Evolutionary conservation across 2,797 vertebrate species (phyloP).

Genomic region (Microctenopoma steveboyesi): DNA sequence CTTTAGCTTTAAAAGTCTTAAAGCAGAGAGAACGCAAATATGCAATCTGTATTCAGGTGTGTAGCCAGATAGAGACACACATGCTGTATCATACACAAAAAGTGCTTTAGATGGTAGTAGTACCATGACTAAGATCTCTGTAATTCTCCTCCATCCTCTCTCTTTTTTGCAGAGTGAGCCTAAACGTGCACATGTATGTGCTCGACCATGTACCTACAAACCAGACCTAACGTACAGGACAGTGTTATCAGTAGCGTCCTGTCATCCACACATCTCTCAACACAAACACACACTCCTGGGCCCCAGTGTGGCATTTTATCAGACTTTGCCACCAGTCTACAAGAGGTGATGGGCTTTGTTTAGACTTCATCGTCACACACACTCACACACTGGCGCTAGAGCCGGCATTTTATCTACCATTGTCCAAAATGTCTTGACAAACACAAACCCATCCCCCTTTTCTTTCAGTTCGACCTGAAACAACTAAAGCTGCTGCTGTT

Average conservation of each 20-base stretch:
- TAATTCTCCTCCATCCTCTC: too few relatives aligned
- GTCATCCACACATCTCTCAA: conserved; percentile 19
- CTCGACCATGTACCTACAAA: conserved; percentile 4
- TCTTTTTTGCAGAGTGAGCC: background rate
- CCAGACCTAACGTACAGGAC: conserved; percentile 20
- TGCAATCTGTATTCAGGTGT: too few relatives aligned
- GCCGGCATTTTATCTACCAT: conserved; percentile 26
- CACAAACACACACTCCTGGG: conserved; percentile 28
- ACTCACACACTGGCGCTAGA: conserved; percentile 9
- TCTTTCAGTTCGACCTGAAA: conserved; percentile 25
- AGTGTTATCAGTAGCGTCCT: conserved; percentile 43
- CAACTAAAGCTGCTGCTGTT: background rate
- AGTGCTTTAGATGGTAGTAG: too few relatives aligned
- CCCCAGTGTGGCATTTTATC: conserved; percentile 64
- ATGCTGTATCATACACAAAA: too few relatives aligned
- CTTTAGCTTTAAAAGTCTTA: too few relatives aligned
- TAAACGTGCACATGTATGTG: background rate
- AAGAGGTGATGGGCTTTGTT: conserved; percentile 50
- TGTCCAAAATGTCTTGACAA: conserved; percentile 22
- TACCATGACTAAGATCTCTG: too few relatives aligned
- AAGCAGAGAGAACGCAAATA: too few relatives aligned
- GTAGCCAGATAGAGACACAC: too few relatives aligned
- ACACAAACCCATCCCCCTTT: conserved; percentile 14
- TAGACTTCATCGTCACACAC: conserved; percentile 37
- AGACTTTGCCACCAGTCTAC: conserved; percentile 21